phyloP scores from a whole-genome alignment of 1,140 invertebrate species.

The Monomorium pharaonis region DNA sequence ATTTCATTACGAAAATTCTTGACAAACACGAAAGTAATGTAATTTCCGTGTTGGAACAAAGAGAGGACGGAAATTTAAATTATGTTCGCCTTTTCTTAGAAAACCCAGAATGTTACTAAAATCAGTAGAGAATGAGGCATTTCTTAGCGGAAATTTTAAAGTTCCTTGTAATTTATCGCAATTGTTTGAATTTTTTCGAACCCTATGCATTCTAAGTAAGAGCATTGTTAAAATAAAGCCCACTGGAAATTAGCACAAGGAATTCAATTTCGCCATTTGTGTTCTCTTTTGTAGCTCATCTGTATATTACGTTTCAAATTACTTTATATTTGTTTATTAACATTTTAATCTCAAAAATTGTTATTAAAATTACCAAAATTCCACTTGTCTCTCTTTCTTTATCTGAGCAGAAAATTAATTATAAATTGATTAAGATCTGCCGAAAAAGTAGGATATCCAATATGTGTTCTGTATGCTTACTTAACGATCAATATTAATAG shows the following conservation, averaged over 20 bases:
- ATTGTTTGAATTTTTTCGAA: background rate
- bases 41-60: background rate
- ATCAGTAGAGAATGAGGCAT: background rate
- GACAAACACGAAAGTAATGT: background rate
- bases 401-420: background rate
- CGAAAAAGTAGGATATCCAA: background rate
- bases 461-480: background rate
- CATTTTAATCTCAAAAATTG: background rate
- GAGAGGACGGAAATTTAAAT: background rate
- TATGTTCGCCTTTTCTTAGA: background rate
- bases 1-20: slow-evolving; percentile 7
- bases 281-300: background rate
- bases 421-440: background rate
- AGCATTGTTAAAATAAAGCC: background rate
- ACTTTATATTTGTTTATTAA: background rate
- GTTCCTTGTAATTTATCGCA: background rate
- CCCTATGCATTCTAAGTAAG: background rate
- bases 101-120: background rate
- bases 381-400: background rate
- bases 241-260: background rate
- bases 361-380: background rate
- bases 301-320: background rate
- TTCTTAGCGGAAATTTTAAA: background rate
- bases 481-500: slow-evolving; percentile 8
- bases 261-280: background rate